These are phyloP conservation scores for Liparis tanakae DNA, from an alignment of 2,797 vertebrate species.

Conservation along the genomic window DNA sequence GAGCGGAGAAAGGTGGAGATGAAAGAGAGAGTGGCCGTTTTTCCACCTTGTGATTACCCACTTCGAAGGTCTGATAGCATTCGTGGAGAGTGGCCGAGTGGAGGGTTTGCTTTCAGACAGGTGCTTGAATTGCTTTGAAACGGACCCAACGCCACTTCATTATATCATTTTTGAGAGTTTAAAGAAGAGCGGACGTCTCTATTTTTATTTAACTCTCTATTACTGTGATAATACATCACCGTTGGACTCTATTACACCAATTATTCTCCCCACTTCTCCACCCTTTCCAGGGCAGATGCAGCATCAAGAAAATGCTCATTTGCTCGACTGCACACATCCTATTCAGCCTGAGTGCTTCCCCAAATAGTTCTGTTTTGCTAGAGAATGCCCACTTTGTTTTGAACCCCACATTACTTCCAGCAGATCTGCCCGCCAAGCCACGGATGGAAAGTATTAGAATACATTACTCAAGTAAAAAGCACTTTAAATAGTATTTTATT, in stretches of 20 bases:
- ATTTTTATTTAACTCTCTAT: constrained; percentile 6
- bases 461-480: neutral
- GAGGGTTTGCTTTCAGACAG: constrained; percentile 19
- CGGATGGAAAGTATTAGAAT: neutral
- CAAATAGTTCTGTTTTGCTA: constrained; percentile 32
- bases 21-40: constrained; percentile 7
- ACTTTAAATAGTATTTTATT: neutral
- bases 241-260: neutral
- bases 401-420: constrained; percentile 1
- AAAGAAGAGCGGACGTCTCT: neutral
- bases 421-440: neutral
- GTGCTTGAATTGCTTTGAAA: constrained; percentile 7
- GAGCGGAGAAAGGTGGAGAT: constrained; percentile 14
- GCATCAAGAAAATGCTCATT: constrained; percentile 20
- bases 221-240: neutral
- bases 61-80: constrained; percentile 24
- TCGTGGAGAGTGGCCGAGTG: constrained; percentile 11
- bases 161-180: neutral
- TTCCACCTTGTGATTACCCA: constrained; percentile 23
- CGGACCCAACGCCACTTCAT: neutral
- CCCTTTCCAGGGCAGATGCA: constrained; percentile 32
- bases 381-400: constrained; percentile 23
- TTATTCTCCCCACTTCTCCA: neutral
- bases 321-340: constrained; percentile 25
- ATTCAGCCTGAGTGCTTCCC: constrained; percentile 25